Base-by-base conservation (phyloP, 2,113 vertebrate genomes). In the Dryoscopus gambensis region DNA sequence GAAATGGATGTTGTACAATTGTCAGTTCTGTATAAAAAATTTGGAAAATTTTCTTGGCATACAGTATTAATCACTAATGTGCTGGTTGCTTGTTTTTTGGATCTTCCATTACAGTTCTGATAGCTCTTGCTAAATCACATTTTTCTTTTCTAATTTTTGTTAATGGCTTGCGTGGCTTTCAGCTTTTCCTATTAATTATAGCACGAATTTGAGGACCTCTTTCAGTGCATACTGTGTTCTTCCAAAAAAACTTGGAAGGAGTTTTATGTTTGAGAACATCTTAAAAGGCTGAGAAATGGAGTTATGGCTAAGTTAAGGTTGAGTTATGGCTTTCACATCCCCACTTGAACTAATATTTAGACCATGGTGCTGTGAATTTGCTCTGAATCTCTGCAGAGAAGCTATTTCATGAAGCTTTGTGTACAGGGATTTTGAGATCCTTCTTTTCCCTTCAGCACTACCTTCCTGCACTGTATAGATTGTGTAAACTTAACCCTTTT, bases 401-500 rank as follows among this genome's bases (percentile, higher is more conserved):
- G 40, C 52, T 96, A 14, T 75, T 92, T 82, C 8, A 0, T 59
- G 91, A 84, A 57, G 67, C 87, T 79, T 33, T 55, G 87, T 88
- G 82, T 55, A 47, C 42, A 79, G 84, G 93, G 65, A 90, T 91
- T 93, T 83, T 88, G 33, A 80, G 57, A 93, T 57, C 59, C 46
- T 76, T 65, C 37, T 92, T 89, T 88, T 71, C 75, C 75, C 84
- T 85, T 89, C 87, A 93, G 87, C 74, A 63, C 46, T 84, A 2
- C 77, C 89, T 81, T 91, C n/a, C 70, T 91, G 70, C 1, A 6
- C 91, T 55, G 70, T 69, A 76, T 74, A 94, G 76, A 82, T 50
- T 93, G 84, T 89, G 82, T 69, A 95, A 79, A 87, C 63, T 87
- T 94, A 95, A 95, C 89, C 57, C 93, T 93, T 94, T 91, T 91